These are phyloP conservation scores for Pao palembangensis DNA, from an alignment of 2,113 vertebrate genomes.

Conservation along the genomic window DNA sequence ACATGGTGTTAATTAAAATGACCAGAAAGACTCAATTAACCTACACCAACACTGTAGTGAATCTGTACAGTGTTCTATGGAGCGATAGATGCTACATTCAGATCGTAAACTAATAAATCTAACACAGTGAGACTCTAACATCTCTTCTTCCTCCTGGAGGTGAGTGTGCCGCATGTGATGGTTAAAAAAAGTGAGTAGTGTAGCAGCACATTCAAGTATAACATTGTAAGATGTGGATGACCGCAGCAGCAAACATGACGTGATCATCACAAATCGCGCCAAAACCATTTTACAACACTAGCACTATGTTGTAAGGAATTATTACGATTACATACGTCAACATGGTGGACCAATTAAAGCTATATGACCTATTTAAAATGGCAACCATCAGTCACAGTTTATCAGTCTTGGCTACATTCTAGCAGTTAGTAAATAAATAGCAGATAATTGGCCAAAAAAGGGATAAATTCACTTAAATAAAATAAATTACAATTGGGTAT, in stretches of 20 bases:
- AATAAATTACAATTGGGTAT: slow-evolving; percentile 51
- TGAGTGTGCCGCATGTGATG: slow-evolving; percentile 4
- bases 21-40: not conserved
- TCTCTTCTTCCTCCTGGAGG: not conserved
- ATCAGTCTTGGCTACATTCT: slow-evolving; percentile 63
- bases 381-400: slow-evolving; percentile 65
- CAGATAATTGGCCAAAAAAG: slow-evolving; percentile 19
- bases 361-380: slow-evolving; percentile 23
- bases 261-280: slow-evolving; percentile 38
- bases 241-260: slow-evolving; percentile 48
- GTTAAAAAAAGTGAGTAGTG: slow-evolving; percentile 29
- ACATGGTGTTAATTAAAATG: slow-evolving; percentile 17
- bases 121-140: slow-evolving; percentile 8
- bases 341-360: slow-evolving; percentile 21
- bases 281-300: slow-evolving; percentile 26
- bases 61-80: not conserved
- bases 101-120: slow-evolving; percentile 15
- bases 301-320: slow-evolving; percentile 26
- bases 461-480: slow-evolving; percentile 42
- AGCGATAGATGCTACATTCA: slow-evolving; percentile 20
- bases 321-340: slow-evolving; percentile 23
- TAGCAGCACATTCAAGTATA: slow-evolving; percentile 67
- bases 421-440: slow-evolving; percentile 53
- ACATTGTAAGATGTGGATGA: slow-evolving; percentile 38
- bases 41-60: slow-evolving; percentile 17